Evolutionary conservation across 1,140 invertebrate species (phyloP), one percentile per base, ranked within the genome.

Genomic region (Nasonia giraulti): DNA sequence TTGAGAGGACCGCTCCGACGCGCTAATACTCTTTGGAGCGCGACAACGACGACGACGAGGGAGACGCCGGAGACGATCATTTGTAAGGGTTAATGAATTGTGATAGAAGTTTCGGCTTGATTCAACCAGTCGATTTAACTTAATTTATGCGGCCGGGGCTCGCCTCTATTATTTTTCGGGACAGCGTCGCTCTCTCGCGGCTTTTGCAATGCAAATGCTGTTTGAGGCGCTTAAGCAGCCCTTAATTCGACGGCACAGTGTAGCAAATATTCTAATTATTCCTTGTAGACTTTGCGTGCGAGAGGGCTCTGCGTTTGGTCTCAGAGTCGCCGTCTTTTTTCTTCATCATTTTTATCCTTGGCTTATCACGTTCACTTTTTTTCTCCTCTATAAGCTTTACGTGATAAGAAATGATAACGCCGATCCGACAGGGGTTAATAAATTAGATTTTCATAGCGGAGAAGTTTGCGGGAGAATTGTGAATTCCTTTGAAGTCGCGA

Each of bases 201-300:
- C 40, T 23, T 83, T 78, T 83, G 82, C 74, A 83, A 44, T 83
- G 82, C 75, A 78, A 83, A 83, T 83, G 66, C 14, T 83, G 74
- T 78, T 83, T 83, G 31, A 50, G 62, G 11, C 69, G 20, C 37
- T 78, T 71, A 50, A 83, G 40, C 14, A 69, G 44, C 12, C 5
- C 73, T 77, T 68, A 77, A 83, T 77, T 77, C 31, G 3, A 31
- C 17, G 69, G 3, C 12, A 50, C 23, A 40, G 37, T 44, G 62
- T 77, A 76, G 73, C 33, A 76, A 77, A 83, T 77, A 44, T 83
- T 77, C 33, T 40, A 83, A 76, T 20, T 62, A 17, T 62, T 62
- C 55, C 55, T 62, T 62, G 17, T 62, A 62, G 17, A 55, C 50
- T 55, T 55, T 55, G 50, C 50, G n/a, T n/a, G n/a, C n/a, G n/a